Evolutionary conservation across 2,888 invertebrate genomes (phyloP).

Genomic region (Acholoe squamosa): DNA sequence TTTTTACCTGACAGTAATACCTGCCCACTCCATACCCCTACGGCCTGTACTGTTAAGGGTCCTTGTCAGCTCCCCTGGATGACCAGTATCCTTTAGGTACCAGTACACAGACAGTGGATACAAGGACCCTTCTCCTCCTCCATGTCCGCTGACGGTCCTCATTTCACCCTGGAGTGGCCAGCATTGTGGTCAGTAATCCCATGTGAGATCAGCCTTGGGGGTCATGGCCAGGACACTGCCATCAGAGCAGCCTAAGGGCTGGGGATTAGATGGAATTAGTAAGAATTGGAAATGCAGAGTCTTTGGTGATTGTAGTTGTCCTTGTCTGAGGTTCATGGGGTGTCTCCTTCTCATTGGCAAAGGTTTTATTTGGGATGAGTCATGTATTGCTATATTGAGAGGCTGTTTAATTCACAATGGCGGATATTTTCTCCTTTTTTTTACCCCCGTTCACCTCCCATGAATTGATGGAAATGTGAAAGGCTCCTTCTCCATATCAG

Average conservation of each 20-base stretch:
- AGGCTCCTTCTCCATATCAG: too few species aligned
- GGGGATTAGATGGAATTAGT: slow-evolving; percentile 17
- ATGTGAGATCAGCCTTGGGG: background rate
- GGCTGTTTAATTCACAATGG: too few species aligned
- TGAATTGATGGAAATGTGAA: too few species aligned
- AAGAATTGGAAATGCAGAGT: background rate
- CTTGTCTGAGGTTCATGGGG: background rate
- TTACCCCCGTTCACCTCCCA: too few species aligned
- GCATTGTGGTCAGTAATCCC: slow-evolving; percentile 6
- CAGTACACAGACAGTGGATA: background rate
- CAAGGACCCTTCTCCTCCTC: slow-evolving; percentile 3
- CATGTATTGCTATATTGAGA: too few species aligned
- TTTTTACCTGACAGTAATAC: too few species aligned
- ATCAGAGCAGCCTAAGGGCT: background rate
- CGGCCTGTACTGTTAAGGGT: background rate
- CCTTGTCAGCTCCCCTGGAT: background rate
- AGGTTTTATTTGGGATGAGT: background rate
- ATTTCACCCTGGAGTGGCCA: background rate
- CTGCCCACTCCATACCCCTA: background rate
- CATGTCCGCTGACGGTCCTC: background rate
- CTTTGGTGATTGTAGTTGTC: background rate
- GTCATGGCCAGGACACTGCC: background rate
- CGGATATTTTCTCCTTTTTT: background rate
- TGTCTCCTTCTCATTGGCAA: background rate
- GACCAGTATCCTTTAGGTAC: background rate